Conservation (phyloP, 2,888 invertebrate genomes). For the Gryllus longicercus region DNA sequence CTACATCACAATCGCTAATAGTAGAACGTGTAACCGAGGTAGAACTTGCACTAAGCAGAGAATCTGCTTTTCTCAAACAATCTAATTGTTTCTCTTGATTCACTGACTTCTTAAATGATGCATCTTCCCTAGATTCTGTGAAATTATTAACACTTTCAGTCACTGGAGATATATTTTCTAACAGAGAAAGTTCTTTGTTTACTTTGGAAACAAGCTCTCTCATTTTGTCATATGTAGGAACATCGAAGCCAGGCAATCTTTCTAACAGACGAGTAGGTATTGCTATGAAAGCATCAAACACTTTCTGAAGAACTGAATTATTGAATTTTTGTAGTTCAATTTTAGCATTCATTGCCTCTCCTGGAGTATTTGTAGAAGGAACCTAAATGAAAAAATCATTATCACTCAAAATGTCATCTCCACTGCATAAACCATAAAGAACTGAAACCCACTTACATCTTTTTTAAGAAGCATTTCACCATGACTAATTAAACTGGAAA, state of each 20-base stretch:
- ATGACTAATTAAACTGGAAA: not conserved
- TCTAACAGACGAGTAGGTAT: conserved; percentile 60
- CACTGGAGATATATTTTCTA: not conserved
- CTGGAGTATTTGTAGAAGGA: not conserved
- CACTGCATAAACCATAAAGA: too few species aligned
- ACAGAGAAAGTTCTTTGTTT: not conserved
- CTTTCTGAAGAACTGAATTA: conserved; percentile 56
- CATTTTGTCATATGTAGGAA: conserved; percentile 52
- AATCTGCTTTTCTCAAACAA: too few species aligned
- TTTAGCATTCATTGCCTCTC: not conserved
- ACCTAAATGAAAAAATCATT: too few species aligned
- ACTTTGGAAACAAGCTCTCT: conserved; percentile 10
- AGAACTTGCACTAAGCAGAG: too few species aligned
- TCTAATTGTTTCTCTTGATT: too few species aligned
- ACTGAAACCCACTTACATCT: not conserved
- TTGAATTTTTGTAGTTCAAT: not conserved
- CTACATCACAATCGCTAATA: too few species aligned
- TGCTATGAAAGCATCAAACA: conserved; percentile 59
- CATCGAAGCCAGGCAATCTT: conserved; percentile 60
- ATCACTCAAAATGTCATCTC: too few species aligned
- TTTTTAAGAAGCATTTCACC: not conserved
- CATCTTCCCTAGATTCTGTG: not conserved
- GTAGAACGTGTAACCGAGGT: too few species aligned
- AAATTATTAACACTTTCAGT: not conserved
- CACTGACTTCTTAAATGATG: too few species aligned